Base-by-base conservation (phyloP, 2,888 invertebrate genomes). In the Chrysomela aeneicollis region DNA sequence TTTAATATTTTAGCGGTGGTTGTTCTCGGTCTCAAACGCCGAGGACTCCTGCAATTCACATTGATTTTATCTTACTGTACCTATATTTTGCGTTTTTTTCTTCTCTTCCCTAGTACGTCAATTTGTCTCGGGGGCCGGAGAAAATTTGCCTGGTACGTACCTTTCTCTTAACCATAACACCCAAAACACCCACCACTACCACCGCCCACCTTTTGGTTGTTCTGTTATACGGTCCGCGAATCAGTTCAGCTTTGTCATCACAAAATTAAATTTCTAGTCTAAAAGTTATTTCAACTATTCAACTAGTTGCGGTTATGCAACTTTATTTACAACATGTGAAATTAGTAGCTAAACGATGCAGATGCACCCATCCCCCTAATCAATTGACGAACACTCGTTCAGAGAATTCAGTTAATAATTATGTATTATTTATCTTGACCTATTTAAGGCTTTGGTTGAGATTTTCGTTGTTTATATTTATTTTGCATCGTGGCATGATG, bases 71-170 rank as follows among this genome's bases (percentile, higher is more conserved):
- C 78, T 82, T 82, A 82, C 78, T 82, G 81, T 81, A 81, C 81
- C 82, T 83, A 83, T 82, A 83, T 83, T 83, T 83, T 83, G 81
- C 81, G 82, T 83, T 83, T 82, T 81, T 82, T 78, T 82, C 82
- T 83, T 83, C 82, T 83, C 80, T 82, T 83, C 81, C 82, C 82
- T 83, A 83, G 83, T 83, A 83, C 83, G 83, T 83, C 83, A 83
- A 82, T 83, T 82, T 83, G 83, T 83, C 82, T 82, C 83, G 83
- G 83, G 83, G 82, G 83, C 83, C 80, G 83, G 83, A 82, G 83
- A 83, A 79, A 83, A 83, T 83, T 80, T 83, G 79, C 82, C 83
- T 83, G 83, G 83, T 83, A 83, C 81, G 83, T 83, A 83, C 83
- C 79, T 77, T 73, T 79, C 79, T 80, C 80, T 82, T 79, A 81